phyloP scores from a whole-genome alignment of 2,888 invertebrate genomes.

The Drosophila pullipes region DNA sequence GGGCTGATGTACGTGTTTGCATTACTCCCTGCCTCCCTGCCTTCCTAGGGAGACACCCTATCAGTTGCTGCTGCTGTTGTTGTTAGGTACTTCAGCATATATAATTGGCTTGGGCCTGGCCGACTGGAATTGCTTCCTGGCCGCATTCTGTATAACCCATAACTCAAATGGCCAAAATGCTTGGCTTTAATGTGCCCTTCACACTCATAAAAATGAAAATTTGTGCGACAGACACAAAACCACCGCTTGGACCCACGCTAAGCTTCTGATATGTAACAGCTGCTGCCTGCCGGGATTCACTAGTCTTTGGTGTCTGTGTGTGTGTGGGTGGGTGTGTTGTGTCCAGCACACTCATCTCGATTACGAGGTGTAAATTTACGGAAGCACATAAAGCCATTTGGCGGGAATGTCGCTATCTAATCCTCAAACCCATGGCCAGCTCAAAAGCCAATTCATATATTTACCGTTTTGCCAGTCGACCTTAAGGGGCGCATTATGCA shows the following conservation, averaged over 20 bases:
- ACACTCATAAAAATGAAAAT: constrained; percentile 74
- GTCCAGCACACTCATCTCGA: constrained; percentile 65
- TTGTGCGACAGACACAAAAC: constrained; percentile 64
- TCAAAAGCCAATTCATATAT: constrained; percentile 79
- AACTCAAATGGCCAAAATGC: constrained; percentile 66
- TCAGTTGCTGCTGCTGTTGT: constrained; percentile 20
- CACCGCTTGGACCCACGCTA: constrained; percentile 45
- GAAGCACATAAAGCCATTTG: constrained; percentile 80
- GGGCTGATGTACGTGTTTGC: constrained; percentile 51
- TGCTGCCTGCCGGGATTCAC: constrained; percentile 35
- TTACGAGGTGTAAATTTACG: constrained; percentile 82
- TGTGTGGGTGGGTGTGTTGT: constrained; percentile 7
- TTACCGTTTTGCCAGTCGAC: constrained; percentile 70
- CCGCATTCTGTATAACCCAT: constrained; percentile 32
- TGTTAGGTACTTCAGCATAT: constrained; percentile 35
- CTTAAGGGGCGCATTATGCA: constrained; percentile 59
- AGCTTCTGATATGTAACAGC: constrained; percentile 74
- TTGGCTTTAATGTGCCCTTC: constrained; percentile 59
- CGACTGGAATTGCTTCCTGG: constrained; percentile 35
- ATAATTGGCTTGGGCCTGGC: constrained; percentile 57
- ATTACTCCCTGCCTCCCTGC: constrained; percentile 5
- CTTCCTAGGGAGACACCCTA: background rate
- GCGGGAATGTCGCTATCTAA: constrained; percentile 50
- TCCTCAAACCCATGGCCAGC: constrained; percentile 56
- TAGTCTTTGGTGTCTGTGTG: constrained; percentile 1